phyloP scores from a whole-genome alignment of 1,140 invertebrate genomes.

The Tribolium castaneum region DNA sequence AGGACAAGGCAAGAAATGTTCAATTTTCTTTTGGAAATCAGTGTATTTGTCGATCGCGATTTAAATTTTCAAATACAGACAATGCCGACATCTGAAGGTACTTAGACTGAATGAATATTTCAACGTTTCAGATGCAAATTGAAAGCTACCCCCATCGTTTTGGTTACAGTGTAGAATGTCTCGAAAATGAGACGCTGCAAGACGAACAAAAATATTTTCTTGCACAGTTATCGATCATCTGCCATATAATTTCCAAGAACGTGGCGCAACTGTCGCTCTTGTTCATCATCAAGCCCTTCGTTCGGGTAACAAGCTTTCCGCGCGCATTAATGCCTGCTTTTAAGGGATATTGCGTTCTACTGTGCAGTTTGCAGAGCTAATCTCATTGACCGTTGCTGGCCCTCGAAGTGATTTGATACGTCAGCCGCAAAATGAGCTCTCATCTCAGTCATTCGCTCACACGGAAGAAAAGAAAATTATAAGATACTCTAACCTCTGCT shows the following conservation, averaged over 20 bases:
- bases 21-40: background rate
- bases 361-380: constrained; percentile 30
- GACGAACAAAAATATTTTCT: constrained; percentile 13
- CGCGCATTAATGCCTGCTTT: constrained; percentile 24
- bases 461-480: constrained; percentile 21
- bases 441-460: background rate
- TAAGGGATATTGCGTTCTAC: constrained; percentile 24
- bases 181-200: background rate
- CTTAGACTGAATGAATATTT: constrained; percentile 11
- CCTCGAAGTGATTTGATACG: constrained; percentile 31
- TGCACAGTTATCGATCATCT: constrained; percentile 5
- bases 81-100: constrained; percentile 7
- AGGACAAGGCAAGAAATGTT: background rate
- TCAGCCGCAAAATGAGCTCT: constrained; percentile 22
- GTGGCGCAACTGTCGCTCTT: background rate
- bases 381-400: constrained; percentile 4
- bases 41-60: background rate
- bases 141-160: constrained; percentile 6
- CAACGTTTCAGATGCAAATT: constrained; percentile 25
- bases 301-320: background rate
- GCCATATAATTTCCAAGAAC: background rate
- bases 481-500: constrained; percentile 23
- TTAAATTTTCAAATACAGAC: constrained; percentile 7
- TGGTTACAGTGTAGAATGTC: background rate
- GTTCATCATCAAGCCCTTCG: constrained; percentile 2